Percentiles rank a stretch among this genome's conserved stretches.
Conservation (phyloP, 1,140 invertebrate genomes). For the Wiebesia pumilae region DNA sequence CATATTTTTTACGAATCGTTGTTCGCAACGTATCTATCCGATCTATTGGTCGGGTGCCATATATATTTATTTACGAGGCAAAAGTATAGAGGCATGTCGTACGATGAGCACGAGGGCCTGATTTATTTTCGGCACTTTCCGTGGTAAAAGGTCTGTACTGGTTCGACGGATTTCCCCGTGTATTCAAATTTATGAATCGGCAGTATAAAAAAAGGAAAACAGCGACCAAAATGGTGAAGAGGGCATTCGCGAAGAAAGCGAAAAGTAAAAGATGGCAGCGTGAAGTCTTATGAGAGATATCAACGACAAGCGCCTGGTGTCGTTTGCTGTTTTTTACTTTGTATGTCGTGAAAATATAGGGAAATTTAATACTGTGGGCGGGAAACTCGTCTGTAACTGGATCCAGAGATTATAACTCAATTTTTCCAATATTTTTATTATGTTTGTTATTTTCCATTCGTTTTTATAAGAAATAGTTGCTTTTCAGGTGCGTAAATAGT, state of each 20-base stretch:
- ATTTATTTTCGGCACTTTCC: slow-evolving; percentile 39
- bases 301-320: slow-evolving; percentile 36
- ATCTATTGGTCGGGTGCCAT: neutral
- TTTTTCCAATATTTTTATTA: neutral
- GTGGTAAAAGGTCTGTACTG: slow-evolving; percentile 13
- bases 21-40: neutral
- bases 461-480: no score
- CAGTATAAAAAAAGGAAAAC: neutral
- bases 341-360: neutral
- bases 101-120: neutral
- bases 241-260: neutral
- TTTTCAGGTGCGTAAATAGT: no score
- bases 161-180: neutral
- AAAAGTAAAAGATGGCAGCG: neutral
- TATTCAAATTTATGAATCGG: neutral
- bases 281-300: slow-evolving; percentile 20
- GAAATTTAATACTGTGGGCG: neutral
- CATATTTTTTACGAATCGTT: neutral
- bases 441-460: no score
- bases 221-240: neutral
- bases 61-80: neutral
- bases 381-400: neutral
- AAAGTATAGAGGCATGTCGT: neutral
- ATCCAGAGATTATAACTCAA: neutral
- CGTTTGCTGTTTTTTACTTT: neutral